Conservation (phyloP, 2,888 invertebrate genomes). For the Folsomia manolachei region DNA sequence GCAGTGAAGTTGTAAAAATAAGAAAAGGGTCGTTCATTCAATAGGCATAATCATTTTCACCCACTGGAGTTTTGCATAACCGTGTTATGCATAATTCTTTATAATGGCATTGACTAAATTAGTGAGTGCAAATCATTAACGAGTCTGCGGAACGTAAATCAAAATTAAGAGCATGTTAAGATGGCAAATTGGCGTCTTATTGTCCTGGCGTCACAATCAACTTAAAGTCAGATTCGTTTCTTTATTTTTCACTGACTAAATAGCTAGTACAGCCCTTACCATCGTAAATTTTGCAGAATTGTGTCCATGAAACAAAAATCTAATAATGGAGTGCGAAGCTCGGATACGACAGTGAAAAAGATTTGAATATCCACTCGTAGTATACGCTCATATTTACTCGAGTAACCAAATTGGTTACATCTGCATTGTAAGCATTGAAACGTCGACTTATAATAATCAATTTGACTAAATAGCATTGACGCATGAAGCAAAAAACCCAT, state of each 20-base stretch:
- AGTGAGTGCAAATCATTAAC: conserved; percentile 20
- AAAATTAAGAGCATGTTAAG: conserved; percentile 30
- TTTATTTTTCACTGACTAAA: not conserved
- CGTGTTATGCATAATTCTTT: not conserved
- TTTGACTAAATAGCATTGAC: too few relatives aligned
- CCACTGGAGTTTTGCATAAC: not conserved
- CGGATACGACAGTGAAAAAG: too few relatives aligned
- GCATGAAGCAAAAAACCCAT: too few relatives aligned
- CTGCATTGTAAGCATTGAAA: too few relatives aligned
- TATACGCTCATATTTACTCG: too few relatives aligned
- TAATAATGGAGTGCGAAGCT: not conserved
- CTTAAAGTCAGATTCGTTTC: not conserved
- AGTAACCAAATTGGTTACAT: too few relatives aligned
- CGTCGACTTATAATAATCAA: too few relatives aligned
- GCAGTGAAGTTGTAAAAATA: not conserved
- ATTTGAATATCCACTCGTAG: too few relatives aligned
- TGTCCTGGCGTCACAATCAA: conserved; percentile 26
- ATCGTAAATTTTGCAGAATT: not conserved
- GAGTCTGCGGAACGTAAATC: conserved; percentile 27
- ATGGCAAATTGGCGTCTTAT: conserved; percentile 29
- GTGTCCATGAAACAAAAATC: not conserved
- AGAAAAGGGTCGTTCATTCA: not conserved
- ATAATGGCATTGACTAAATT: conserved; percentile 1
- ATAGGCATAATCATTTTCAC: too few relatives aligned
- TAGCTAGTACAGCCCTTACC: not conserved